Base-by-base conservation (phyloP, 2,113 vertebrate species). In the Suncus etruscus region DNA sequence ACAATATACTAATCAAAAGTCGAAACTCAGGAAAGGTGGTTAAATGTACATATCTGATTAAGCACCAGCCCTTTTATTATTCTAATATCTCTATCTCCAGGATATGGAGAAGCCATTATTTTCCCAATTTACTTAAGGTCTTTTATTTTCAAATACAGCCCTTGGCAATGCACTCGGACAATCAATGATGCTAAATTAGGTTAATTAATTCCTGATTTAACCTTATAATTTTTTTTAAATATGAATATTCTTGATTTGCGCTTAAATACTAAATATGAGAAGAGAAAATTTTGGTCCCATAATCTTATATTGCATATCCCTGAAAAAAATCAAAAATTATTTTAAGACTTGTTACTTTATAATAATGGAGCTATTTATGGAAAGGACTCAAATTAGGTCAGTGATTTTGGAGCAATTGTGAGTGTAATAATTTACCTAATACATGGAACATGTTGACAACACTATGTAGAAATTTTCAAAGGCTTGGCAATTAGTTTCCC, bases 41-140 rank as follows among this genome's bases (percentile, higher is more conserved):
- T 32, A 68, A 87, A 65, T 79, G 32, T 32, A 27, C 1, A 29
- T 6, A 8, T 54, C 15, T 14, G 3, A n/a, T 51, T 20, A 8
- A 22, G 25, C 8, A 24, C 6, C 3, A 25, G 3, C 6, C 11
- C 0, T 4, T 11, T 3, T 1, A 61, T 4, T 31, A 5, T 51
- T 6, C 39, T 20, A 18, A 65, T 47, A 22, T 31, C 11, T 54
- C 51, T 39, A 39, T 39, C 1, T 29, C 69, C 2, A 0, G 12
- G 12, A 6, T 83, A 63, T 78, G 48, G 58, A 83, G 1, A n/a
- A 48, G 4, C 47, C 8, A 39, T 51, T 66, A 1, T 2, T 31
- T 7, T 32, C 5, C 11, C 18, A 27, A 11, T 61, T 65, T 4
- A 11, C 29, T 31, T 39, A 39, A 51, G 18, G 25, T 45, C 77